These are phyloP conservation scores for Ophioderma brevispina DNA, from an alignment of 35 echinoderm and acorn worm genomes.

Conservation along the genomic window DNA sequence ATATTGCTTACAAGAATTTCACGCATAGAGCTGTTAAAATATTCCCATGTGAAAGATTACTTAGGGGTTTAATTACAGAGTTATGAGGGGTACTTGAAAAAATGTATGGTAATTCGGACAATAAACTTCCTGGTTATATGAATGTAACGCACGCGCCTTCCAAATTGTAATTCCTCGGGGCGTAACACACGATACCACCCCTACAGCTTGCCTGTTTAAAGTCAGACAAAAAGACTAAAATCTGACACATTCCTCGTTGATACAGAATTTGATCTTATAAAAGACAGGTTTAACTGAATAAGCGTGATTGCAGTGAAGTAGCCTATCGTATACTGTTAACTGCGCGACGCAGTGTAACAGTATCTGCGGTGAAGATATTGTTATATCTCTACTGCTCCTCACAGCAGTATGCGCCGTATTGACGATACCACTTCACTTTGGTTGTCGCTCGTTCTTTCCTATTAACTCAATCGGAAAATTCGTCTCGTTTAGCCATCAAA, in stretches of 20 bases:
- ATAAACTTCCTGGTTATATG: background rate
- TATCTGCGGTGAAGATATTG: background rate
- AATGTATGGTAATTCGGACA: conserved; percentile 7
- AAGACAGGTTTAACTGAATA: conserved; percentile 4
- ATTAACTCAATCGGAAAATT: background rate
- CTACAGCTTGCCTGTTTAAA: conserved; percentile 2
- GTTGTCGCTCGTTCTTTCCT: background rate
- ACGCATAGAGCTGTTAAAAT: background rate
- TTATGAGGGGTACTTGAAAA: background rate
- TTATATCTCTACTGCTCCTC: background rate
- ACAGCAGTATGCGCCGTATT: background rate
- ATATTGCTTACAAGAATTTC: background rate
- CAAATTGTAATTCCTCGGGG: conserved; percentile 1
- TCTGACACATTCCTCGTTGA: background rate
- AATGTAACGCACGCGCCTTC: background rate
- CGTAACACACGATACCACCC: background rate
- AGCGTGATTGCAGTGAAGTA: background rate
- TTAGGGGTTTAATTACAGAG: background rate
- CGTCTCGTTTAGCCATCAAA: background rate
- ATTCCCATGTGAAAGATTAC: background rate
- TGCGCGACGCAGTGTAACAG: background rate
- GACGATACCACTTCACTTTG: background rate
- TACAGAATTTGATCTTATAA: background rate
- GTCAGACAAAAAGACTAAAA: conserved; percentile 6
- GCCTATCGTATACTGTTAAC: background rate